phyloP scores from a whole-genome alignment of 2,797 vertebrate genomes.

The Muraenolepis orangiensis region DNA sequence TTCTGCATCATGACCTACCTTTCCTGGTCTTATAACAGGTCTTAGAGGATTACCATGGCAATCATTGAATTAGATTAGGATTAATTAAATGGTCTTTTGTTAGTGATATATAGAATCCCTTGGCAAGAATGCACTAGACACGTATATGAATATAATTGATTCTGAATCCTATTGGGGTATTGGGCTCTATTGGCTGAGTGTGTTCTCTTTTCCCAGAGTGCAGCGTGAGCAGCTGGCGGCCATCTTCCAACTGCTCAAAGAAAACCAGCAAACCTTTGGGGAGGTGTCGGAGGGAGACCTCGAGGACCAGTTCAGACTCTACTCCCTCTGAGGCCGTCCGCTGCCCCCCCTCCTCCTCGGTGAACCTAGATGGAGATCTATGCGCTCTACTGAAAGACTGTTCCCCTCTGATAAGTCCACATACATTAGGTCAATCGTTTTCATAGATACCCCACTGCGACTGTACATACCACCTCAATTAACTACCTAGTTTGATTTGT shows the following conservation, averaged over 20 bases:
- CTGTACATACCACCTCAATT: constrained; percentile 11
- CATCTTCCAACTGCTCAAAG: constrained; percentile 90
- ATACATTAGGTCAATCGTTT: background rate
- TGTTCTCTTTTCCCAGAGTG: constrained; percentile 75
- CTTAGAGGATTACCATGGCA: background rate
- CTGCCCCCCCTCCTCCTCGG: background rate
- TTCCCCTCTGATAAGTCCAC: background rate
- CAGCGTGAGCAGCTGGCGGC: constrained; percentile 91
- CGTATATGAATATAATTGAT: background rate
- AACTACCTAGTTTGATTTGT: constrained; percentile 16
- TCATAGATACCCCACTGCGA: constrained; percentile 10
- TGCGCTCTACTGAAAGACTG: constrained; percentile 19
- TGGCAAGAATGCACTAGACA: background rate
- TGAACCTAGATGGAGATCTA: background rate
- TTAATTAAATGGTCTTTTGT: background rate
- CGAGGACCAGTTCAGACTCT: constrained; percentile 90
- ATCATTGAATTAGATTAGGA: background rate
- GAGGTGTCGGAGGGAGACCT: constrained; percentile 87
- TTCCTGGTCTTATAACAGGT: background rate
- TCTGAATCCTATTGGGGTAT: background rate
- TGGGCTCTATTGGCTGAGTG: background rate
- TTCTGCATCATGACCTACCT: background rate
- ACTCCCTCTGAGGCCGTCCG: constrained; percentile 78
- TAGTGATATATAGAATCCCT: no score
- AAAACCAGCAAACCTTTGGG: constrained; percentile 89